Conservation (phyloP, 2,888 invertebrate species). For the Catocala sponsa region DNA sequence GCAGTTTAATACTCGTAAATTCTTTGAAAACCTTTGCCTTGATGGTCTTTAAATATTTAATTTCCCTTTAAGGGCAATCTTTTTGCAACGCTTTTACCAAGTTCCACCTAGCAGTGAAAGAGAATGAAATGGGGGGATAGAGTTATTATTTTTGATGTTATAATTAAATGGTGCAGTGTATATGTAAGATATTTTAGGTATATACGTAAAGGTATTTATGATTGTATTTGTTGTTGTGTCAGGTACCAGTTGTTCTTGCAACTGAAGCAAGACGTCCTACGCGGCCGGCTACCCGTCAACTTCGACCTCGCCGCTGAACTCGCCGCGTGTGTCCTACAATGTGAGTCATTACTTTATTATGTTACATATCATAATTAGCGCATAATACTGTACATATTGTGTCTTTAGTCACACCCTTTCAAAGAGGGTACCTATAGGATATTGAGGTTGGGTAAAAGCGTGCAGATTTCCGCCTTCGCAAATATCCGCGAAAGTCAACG, state of each 20-base stretch:
- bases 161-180: not conserved
- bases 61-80: conserved; percentile 73
- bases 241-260: conserved; percentile 99
- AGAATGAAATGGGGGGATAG: conserved; percentile 52
- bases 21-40: conserved; percentile 75
- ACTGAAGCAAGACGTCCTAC: conserved; percentile 98
- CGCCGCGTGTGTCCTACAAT: conserved; percentile 97
- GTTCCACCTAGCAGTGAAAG: conserved; percentile 53
- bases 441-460: not conserved
- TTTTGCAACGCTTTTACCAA: conserved; percentile 59
- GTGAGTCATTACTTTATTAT: conserved; percentile 89
- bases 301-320: conserved; percentile 97
- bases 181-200: not conserved
- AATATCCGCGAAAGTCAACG: not conserved
- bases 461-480: not conserved
- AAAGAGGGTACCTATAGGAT: not conserved
- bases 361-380: conserved; percentile 13
- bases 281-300: conserved; percentile 96
- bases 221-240: conserved; percentile 32
- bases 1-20: conserved; percentile 77
- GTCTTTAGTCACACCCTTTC: not conserved
- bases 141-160: conserved; percentile 35
- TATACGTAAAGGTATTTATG: not conserved
- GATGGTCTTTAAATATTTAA: conserved; percentile 84
- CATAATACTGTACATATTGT: not conserved